Base-by-base conservation (phyloP, 2,888 invertebrate genomes). In the Drosophila hamatofila region DNA sequence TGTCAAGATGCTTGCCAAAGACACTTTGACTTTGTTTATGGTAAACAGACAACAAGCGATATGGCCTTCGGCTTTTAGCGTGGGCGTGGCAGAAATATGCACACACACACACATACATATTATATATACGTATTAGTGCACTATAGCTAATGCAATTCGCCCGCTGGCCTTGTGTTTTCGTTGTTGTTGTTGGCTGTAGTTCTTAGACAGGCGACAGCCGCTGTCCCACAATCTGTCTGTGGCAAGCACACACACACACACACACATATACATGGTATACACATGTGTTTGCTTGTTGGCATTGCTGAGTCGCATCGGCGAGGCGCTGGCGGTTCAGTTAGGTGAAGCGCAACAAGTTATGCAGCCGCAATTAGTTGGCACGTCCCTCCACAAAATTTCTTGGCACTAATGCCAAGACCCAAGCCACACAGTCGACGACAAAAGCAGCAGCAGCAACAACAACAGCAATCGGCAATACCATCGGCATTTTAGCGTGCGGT, bases 401-500 rank as follows among this genome's bases (percentile, higher is more conserved):
- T 86, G 86, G 86, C 89, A 86, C 87, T 77, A 84, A 84, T 83
- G 86, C 86, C 89, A 86, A 86, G 87, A 88, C 86, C 80, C 65
- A 80, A 87, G 81, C 79, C 84, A 73, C 79, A 80, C 75, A 77
- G 64, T 65, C 87, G 56, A 60, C 68, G 44, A 61, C 51, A 55
- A 63, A 56, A 46, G 49, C 62, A 66, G 51, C 57, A 57, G 9
- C 64, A 62, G 30, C 30, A 59, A 16, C 68, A 62, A 37, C 69
- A 65, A 37, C 48, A 59, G 21, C 42, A 37, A 60, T 70, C 54
- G 58, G 46, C 78, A 51, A 59, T 33, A 51, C 60, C 62, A 63
- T 61, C 44, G 72, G 59, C 68, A 66, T 54, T 51, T 75, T 51
- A 49, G 57, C 64, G 58, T 74, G 72, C 33, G 64, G 72, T 51